Evolutionary conservation across 2,888 invertebrate species (phyloP).

Genomic region (Danaus chrysippus): DNA sequence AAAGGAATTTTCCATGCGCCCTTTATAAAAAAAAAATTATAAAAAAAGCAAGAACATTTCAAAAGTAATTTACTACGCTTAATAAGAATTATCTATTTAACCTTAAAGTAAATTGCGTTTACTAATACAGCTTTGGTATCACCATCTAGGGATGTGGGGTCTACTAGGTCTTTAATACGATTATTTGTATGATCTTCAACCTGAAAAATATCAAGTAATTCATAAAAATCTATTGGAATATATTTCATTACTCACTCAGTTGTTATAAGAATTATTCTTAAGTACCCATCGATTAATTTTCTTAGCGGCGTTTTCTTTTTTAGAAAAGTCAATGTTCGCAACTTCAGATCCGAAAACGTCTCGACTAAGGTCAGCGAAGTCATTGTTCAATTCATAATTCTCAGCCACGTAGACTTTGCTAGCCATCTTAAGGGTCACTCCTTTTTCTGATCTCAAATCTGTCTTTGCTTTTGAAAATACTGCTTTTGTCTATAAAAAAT

Average conservation of each 20-base stretch:
- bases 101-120: slow-evolving; percentile 93
- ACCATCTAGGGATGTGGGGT: slow-evolving; percentile 63
- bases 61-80: background rate
- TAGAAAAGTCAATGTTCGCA: slow-evolving; percentile 79
- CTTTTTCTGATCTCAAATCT: slow-evolving; percentile 48
- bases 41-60: background rate
- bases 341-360: slow-evolving; percentile 81
- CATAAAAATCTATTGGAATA: background rate
- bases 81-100: slow-evolving; percentile 34
- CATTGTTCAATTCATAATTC: slow-evolving; percentile 65
- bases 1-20: slow-evolving; percentile 86
- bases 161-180: slow-evolving; percentile 78
- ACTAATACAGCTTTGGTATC: slow-evolving; percentile 84
- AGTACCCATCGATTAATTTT: slow-evolving; percentile 87
- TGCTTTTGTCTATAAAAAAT: slow-evolving; percentile 47
- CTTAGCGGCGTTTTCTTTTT: slow-evolving; percentile 59
- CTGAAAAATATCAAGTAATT: slow-evolving; percentile 35
- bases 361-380: slow-evolving; percentile 75
- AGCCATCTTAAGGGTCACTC: slow-evolving; percentile 81
- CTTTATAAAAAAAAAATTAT: slow-evolving; percentile 35
- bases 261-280: slow-evolving; percentile 8
- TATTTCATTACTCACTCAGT: background rate
- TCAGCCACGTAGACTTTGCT: slow-evolving; percentile 83
- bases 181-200: slow-evolving; percentile 66
- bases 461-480: slow-evolving; percentile 45